phyloP scores from a whole-genome alignment of 2,113 vertebrate genomes.

The Pithys albifrons region DNA sequence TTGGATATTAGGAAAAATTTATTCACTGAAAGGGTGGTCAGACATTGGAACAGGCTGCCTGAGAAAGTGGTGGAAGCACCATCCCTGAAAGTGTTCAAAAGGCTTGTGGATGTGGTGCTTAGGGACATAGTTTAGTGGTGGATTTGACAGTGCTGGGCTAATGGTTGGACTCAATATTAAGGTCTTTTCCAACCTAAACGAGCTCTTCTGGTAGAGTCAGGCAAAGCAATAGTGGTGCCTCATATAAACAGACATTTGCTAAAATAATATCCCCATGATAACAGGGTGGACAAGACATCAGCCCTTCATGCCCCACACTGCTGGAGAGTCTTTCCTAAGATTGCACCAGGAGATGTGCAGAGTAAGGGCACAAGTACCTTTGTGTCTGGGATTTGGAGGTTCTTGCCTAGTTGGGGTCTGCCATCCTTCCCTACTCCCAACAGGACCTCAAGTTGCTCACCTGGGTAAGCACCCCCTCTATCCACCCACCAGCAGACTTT shows the following conservation, averaged over 20 bases:
- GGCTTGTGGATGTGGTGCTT: neutral
- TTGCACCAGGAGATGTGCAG: neutral
- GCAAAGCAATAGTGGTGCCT: neutral
- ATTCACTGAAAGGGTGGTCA: neutral
- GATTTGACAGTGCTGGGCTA: neutral
- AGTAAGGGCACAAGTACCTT: neutral
- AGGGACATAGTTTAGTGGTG: neutral
- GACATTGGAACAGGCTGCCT: neutral
- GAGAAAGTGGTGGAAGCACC: neutral
- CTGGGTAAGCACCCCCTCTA: neutral
- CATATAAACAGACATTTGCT: neutral
- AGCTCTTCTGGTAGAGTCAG: neutral
- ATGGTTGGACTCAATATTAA: neutral
- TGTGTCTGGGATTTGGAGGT: neutral
- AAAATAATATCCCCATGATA: neutral
- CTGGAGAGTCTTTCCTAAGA: neutral
- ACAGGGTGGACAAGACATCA: neutral
- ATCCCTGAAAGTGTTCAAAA: neutral
- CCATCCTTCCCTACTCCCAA: neutral
- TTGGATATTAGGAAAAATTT: neutral
- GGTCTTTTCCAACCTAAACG: neutral
- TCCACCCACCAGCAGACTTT: neutral
- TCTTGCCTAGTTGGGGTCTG: neutral
- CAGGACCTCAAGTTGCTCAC: neutral
- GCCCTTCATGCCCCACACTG: neutral